These are phyloP conservation scores for Platorchestia sp. DNA, from an alignment of 1,140 invertebrate genomes.

Conservation along the genomic window DNA sequence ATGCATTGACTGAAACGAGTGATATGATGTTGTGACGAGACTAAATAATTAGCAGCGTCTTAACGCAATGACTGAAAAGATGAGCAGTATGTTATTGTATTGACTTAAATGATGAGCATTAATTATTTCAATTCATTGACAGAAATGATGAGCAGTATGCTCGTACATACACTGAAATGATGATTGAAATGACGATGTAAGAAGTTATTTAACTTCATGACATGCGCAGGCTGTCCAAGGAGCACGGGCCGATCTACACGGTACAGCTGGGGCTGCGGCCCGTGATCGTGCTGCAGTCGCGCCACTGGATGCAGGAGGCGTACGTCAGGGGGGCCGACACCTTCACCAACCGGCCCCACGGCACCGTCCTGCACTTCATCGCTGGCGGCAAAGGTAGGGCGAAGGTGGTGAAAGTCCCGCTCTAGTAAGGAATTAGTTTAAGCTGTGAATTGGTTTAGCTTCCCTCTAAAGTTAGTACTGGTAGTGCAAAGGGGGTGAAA, in stretches of 20 bases:
- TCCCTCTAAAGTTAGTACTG: no score
- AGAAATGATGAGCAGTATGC: neutral
- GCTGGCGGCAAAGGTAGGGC: constrained; percentile 65
- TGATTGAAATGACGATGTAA: no score
- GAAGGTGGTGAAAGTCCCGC: neutral
- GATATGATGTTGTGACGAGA: no score
- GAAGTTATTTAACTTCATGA: no score
- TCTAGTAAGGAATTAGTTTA: neutral
- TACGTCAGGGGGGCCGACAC: constrained; percentile 65
- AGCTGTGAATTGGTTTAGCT: no score
- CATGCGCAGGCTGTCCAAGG: constrained; percentile 58
- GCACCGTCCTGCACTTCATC: constrained; percentile 64
- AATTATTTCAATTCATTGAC: neutral
- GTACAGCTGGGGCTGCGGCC: constrained; percentile 61
- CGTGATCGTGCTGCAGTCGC: constrained; percentile 63
- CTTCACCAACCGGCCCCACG: constrained; percentile 65
- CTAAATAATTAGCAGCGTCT: no score
- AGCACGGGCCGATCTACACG: constrained; percentile 64
- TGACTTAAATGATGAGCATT: no score
- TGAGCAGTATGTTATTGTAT: no score
- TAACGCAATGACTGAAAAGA: no score
- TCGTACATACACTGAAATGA: no score
- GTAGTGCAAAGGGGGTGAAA: no score
- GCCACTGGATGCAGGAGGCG: constrained; percentile 63
- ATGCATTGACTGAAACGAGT: no score